Base-by-base conservation (phyloP, 1,140 invertebrate genomes). In the Drosophila virilis region DNA sequence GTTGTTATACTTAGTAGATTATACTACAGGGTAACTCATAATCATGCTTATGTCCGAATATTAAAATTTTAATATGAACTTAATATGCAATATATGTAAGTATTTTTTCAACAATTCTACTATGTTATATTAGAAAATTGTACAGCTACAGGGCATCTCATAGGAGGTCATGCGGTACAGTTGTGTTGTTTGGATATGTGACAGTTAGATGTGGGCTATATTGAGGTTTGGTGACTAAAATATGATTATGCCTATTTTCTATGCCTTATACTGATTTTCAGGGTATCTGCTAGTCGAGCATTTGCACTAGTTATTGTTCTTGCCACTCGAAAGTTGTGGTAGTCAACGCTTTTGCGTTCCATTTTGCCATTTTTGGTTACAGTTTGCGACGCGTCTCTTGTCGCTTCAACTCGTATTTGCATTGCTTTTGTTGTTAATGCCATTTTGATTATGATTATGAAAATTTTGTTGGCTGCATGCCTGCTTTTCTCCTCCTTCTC, bases 361-460 rank as follows among this genome's bases (percentile, higher is more conserved):
- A 88, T 88, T 89, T 80, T 89, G 80, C 64, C 84, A 89, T 89
- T 88, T 88, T 86, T 84, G 84, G 84, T 78, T 84, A 88, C 84
- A 89, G 67, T 89, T 88, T 89, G 74, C 77, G 77, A 73, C 59
- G 83, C 80, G 83, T 88, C 77, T 89, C 77, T 71, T 82, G 82
- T 89, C 79, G 78, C 55, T 82, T 78, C 70, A 77, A 70, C 45
- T 80, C 62, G 80, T 88, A 88, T 88, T 88, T 88, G 84, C 84
- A 88, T 88, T 88, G 80, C 77, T 82, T 84, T 88, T 88, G 80
- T 88, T 88, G 84, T 88, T 89, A 89, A 88, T 88, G 84, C 80
- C 84, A 89, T 88, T 88, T 88, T 88, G 84, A 88, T 88, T 88
- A 88, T 88, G 84, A 88, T 88, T 88, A 88, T 88, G 84, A 89